Evolutionary conservation across 2,797 vertebrate genomes (phyloP).

Genomic region (Craterocephalus amniculus): DNA sequence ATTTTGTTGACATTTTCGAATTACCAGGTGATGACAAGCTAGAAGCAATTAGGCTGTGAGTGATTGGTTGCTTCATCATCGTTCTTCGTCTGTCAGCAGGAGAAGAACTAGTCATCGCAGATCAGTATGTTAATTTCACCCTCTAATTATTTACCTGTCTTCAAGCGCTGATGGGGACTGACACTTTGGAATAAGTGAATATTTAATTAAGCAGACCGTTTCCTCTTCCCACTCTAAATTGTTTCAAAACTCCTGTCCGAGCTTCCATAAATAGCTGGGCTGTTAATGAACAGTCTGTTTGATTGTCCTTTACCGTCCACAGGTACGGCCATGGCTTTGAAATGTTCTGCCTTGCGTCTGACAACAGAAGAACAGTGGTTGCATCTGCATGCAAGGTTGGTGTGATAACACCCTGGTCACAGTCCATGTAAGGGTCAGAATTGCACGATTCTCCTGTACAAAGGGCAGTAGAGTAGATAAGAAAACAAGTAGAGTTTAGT

Average conservation of each 20-base stretch:
- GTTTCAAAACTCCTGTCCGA: conserved; percentile 8
- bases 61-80: conserved; percentile 56
- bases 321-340: conserved; percentile 99
- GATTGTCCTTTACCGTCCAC: conserved; percentile 44
- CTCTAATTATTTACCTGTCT: background rate
- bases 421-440: conserved; percentile 2
- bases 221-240: background rate
- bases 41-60: conserved; percentile 62
- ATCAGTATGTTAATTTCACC: conserved; percentile 62
- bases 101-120: conserved; percentile 46
- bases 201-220: background rate
- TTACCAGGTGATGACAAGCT: conserved; percentile 50
- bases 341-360: conserved; percentile 94
- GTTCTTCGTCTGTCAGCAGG: conserved; percentile 54
- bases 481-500: background rate
- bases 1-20: conserved; percentile 56
- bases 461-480: conserved; percentile 8
- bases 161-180: background rate
- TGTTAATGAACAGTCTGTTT: conserved; percentile 19
- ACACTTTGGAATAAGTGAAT: conserved; percentile 22
- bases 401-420: conserved; percentile 13
- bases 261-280: conserved; percentile 23
- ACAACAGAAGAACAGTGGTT: conserved; percentile 85
- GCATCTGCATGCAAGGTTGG: conserved; percentile 97
- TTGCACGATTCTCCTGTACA: background rate